Percentiles rank a stretch among this genome's conserved stretches.
These are phyloP conservation scores for Labeo rohita DNA, from an alignment of 2,113 vertebrate species.

Conservation along the genomic window DNA sequence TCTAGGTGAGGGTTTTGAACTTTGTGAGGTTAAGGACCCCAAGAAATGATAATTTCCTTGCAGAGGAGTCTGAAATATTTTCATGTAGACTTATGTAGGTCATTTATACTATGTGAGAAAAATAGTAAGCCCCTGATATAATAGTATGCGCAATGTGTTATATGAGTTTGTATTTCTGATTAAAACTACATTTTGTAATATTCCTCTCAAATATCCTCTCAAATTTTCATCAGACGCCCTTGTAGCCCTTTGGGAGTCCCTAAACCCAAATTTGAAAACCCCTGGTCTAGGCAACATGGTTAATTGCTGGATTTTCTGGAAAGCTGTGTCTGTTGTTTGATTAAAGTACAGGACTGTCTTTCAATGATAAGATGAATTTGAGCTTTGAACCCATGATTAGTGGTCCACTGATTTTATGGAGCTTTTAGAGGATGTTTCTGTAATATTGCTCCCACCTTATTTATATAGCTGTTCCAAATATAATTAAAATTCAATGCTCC, in stretches of 20 bases:
- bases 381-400: neutral
- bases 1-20: neutral
- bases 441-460: slow-evolving; percentile 6
- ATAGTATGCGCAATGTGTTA: neutral
- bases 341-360: neutral
- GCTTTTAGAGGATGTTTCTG: neutral
- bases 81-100: neutral
- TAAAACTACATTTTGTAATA: neutral
- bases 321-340: slow-evolving; percentile 5
- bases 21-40: neutral
- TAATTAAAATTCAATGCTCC: neutral
- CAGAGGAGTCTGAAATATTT: neutral
- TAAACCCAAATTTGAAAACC: neutral
- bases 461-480: neutral
- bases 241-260: neutral
- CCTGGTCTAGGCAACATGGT: neutral
- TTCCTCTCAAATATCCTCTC: too few relatives aligned
- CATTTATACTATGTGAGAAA: neutral
- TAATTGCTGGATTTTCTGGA: neutral
- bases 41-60: neutral
- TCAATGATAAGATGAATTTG: slow-evolving; percentile 2
- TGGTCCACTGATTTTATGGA: neutral
- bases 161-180: neutral
- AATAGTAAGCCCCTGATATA: neutral
- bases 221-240: neutral